These are phyloP conservation scores for Andrena hattorfiana DNA, from an alignment of 2,888 invertebrate genomes.

Conservation along the genomic window DNA sequence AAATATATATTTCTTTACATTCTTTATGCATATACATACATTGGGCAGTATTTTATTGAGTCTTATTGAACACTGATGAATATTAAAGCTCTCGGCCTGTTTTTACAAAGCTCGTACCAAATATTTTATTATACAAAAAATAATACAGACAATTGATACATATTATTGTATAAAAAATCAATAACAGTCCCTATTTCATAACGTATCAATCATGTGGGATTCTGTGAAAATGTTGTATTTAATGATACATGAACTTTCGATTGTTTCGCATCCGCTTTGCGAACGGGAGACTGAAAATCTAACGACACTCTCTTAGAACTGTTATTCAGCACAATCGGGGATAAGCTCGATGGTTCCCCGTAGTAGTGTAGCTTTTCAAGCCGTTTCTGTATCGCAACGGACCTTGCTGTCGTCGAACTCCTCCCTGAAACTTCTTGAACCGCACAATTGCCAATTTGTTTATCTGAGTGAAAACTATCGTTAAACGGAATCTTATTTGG, in stretches of 20 bases:
- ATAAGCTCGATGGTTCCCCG: constrained; percentile 87
- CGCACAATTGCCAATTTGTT: not conserved
- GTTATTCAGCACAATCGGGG: constrained; percentile 83
- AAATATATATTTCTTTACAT: not conserved
- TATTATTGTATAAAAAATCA: constrained; percentile 3
- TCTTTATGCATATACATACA: constrained; percentile 5
- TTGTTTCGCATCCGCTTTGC: constrained; percentile 1
- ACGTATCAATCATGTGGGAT: constrained; percentile 15
- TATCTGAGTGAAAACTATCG: constrained; percentile 22
- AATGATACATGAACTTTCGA: constrained; percentile 8
- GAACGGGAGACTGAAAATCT: constrained; percentile 69
- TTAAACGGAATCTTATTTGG: constrained; percentile 17
- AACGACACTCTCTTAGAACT: constrained; percentile 62
- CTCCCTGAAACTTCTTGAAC: not conserved
- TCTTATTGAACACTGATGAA: not conserved
- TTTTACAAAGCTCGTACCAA: not conserved
- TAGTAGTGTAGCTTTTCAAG: constrained; percentile 86
- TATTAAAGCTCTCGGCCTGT: too few species aligned
- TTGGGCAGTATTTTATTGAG: not conserved
- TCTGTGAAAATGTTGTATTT: constrained; percentile 4
- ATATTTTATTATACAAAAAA: not conserved
- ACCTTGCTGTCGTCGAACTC: constrained; percentile 36
- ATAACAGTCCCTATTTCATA: not conserved
- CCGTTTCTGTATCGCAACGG: constrained; percentile 77
- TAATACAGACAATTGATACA: constrained; percentile 2